Evolutionary conservation across 2,797 vertebrate genomes (phyloP).

Genomic region (Brachyalestes nurse): DNA sequence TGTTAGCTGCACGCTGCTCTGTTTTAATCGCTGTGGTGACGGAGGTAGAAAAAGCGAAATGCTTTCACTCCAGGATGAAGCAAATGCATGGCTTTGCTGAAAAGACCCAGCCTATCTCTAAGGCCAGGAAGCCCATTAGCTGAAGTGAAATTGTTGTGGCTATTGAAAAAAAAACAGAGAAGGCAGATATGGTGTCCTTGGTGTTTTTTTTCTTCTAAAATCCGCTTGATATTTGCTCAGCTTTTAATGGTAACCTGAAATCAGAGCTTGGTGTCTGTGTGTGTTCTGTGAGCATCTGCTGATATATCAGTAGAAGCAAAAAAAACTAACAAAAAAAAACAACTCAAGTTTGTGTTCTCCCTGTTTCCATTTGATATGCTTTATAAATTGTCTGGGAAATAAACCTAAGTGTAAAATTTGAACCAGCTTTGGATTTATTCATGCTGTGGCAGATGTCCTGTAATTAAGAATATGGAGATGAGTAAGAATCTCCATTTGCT

Average conservation of each 20-base stretch:
- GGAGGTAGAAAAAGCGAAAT: neutral
- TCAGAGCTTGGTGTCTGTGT: slow-evolving; percentile 46
- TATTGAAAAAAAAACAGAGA: slow-evolving; percentile 25
- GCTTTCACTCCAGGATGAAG: slow-evolving; percentile 22
- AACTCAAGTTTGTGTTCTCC: slow-evolving; percentile 12
- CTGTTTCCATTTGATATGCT: slow-evolving; percentile 31
- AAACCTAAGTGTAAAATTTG: slow-evolving; percentile 47
- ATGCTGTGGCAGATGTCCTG: slow-evolving; percentile 20
- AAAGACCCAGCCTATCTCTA: slow-evolving; percentile 1
- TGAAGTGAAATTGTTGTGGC: slow-evolving; percentile 38
- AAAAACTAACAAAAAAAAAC: neutral
- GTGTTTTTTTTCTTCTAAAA: neutral
- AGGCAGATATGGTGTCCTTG: slow-evolving; percentile 35
- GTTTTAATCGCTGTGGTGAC: slow-evolving; percentile 28
- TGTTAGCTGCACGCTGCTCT: neutral
- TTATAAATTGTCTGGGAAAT: slow-evolving; percentile 39
- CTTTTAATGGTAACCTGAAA: slow-evolving; percentile 40
- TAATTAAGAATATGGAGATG: slow-evolving; percentile 7
- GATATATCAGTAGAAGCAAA: slow-evolving; percentile 21
- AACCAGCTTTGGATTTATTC: slow-evolving; percentile 43
- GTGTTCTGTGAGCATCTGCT: slow-evolving; percentile 39
- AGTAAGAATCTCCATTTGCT: neutral
- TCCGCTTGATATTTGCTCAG: slow-evolving; percentile 42
- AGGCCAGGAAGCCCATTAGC: slow-evolving; percentile 25
- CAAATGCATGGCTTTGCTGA: slow-evolving; percentile 33